Percentiles rank a stretch among this genome's conserved stretches.
Conservation (phyloP, 2,888 invertebrate genomes). For the Apotomis turbidana region DNA sequence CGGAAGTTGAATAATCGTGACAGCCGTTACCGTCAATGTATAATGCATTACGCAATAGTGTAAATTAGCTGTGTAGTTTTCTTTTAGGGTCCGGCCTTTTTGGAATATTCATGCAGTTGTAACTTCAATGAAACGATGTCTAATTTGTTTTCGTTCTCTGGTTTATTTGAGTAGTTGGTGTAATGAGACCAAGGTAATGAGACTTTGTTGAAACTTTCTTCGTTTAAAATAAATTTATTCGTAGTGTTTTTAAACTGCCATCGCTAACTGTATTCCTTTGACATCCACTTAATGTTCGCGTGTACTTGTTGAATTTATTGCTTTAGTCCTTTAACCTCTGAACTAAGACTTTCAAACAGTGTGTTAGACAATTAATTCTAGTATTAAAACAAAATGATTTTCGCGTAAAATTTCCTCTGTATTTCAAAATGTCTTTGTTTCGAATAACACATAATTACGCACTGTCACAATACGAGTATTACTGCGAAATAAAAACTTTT, state of each 20-base stretch:
- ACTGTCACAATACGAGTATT: constrained; percentile 28
- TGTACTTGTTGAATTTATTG: constrained; percentile 20
- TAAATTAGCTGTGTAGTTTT: constrained; percentile 9
- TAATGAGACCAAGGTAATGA: constrained; percentile 13
- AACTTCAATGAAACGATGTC: constrained; percentile 21
- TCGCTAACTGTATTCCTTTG: constrained; percentile 14
- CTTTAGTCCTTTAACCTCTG: constrained; percentile 11
- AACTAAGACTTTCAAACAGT: not conserved
- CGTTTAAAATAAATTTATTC: not conserved
- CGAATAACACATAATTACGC: constrained; percentile 34
- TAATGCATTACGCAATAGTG: constrained; percentile 21
- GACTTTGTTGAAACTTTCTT: constrained; percentile 8
- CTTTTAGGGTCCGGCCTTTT: constrained; percentile 3
- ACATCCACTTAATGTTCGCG: constrained; percentile 11
- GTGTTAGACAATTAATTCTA: not conserved
- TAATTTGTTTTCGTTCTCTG: constrained; percentile 16
- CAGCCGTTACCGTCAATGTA: constrained; percentile 17
- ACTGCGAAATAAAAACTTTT: constrained; percentile 34
- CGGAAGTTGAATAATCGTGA: constrained; percentile 12
- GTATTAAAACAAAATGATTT: not conserved
- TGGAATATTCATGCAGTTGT: constrained; percentile 31
- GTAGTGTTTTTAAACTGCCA: constrained; percentile 1
- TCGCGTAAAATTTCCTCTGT: constrained; percentile 3
- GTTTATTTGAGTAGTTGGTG: constrained; percentile 16
- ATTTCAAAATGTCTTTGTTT: constrained; percentile 34